Percentiles rank a stretch among this genome's conserved stretches.
Conservation (phyloP, 1,140 invertebrate genomes). For the Sinonovacula constricta region DNA sequence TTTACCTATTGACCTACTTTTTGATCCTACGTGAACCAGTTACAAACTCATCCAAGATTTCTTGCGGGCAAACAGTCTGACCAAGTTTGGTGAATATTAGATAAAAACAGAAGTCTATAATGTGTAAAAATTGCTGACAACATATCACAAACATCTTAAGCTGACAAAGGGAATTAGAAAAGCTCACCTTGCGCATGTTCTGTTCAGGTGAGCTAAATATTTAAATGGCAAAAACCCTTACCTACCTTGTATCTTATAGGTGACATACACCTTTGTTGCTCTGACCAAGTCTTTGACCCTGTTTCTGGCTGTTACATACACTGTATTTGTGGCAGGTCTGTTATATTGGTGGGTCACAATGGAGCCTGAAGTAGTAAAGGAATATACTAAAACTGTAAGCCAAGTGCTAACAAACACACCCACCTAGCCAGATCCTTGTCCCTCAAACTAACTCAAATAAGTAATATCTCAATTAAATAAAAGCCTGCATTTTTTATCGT, state of each 20-base stretch:
- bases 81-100: too few species aligned
- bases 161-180: neutral
- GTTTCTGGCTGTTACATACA: conserved; percentile 56
- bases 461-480: too few species aligned
- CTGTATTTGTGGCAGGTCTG: conserved; percentile 25
- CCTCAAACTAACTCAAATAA: neutral
- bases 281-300: conserved; percentile 20
- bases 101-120: neutral
- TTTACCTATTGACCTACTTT: too few species aligned
- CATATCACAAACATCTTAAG: neutral
- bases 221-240: too few species aligned
- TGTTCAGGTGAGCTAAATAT: too few species aligned
- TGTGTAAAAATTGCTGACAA: neutral
- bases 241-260: conserved; percentile 48
- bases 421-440: neutral
- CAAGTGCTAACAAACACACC: neutral
- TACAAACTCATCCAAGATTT: too few species aligned
- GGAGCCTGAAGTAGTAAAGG: conserved; percentile 37
- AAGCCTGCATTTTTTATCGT: too few species aligned
- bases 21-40: too few species aligned
- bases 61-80: too few species aligned
- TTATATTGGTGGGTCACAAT: conserved; percentile 50
- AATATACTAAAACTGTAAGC: neutral
- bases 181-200: too few species aligned
- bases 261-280: conserved; percentile 9